Evolutionary conservation across 2,113 vertebrate species (phyloP).

Genomic region (Dasypus novemcinctus): DNA sequence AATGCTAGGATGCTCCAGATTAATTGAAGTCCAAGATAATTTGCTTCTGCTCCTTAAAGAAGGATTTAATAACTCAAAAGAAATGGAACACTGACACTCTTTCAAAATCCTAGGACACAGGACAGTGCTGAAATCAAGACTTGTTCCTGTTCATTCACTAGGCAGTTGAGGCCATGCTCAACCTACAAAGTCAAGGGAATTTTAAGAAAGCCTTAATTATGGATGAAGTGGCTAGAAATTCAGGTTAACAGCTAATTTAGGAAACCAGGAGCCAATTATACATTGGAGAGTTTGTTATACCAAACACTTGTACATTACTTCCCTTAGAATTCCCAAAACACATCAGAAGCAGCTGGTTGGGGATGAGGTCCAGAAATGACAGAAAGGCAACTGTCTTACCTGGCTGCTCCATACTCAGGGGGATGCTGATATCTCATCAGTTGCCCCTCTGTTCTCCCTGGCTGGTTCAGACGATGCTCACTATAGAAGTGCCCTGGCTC

Average conservation of each 20-base stretch:
- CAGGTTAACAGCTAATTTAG: neutral
- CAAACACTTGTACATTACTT: conserved; percentile 53
- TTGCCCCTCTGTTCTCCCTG: conserved; percentile 89
- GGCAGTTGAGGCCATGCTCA: neutral
- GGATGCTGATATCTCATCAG: conserved; percentile 98
- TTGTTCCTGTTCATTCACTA: neutral
- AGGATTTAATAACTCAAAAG: conserved; percentile 16
- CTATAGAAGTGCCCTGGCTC: conserved; percentile 91
- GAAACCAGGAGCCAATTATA: neutral
- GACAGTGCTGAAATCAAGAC: conserved; percentile 36
- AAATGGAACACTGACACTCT: conserved; percentile 18
- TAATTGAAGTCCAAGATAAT: conserved; percentile 28
- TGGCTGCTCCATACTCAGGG: conserved; percentile 96
- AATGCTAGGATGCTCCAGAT: conserved; percentile 15
- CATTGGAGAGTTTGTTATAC: conserved; percentile 25
- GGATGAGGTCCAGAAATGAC: conserved; percentile 46
- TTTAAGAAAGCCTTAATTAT: conserved; percentile 1
- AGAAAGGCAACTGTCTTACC: conserved; percentile 85
- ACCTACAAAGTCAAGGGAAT: conserved; percentile 21
- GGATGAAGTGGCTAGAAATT: neutral
- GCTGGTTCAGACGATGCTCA: conserved; percentile 90
- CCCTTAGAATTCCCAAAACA: conserved; percentile 49
- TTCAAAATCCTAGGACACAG: neutral
- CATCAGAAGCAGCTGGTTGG: conserved; percentile 48
- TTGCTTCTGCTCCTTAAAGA: conserved; percentile 36